Conservation (phyloP, 2,113 vertebrate species). For the Sisor rabdophorus region DNA sequence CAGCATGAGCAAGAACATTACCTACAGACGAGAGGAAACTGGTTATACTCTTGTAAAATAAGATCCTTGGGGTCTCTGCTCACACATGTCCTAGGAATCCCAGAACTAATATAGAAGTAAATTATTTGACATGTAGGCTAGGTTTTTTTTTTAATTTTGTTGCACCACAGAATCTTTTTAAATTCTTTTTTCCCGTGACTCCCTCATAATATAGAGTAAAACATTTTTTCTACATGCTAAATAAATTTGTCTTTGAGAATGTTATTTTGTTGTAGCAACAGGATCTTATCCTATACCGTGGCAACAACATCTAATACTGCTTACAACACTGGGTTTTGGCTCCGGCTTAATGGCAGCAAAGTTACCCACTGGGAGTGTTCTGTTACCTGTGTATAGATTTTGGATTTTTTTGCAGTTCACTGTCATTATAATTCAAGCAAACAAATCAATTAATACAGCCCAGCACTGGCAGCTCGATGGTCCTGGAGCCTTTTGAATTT, state of each 20-base stretch:
- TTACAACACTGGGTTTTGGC: neutral
- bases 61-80: neutral
- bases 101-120: no score
- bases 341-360: neutral
- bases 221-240: no score
- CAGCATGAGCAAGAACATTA: conserved; percentile 80
- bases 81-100: neutral
- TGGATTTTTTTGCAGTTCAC: no score
- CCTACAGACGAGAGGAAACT: conserved; percentile 59
- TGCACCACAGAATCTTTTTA: neutral
- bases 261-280: neutral
- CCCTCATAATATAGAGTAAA: no score
- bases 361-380: neutral
- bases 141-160: neutral
- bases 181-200: no score
- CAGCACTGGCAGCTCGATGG: no score
- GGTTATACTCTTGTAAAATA: neutral
- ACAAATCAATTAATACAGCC: no score
- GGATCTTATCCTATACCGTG: no score
- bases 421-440: neutral
- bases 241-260: no score
- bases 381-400: neutral
- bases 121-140: no score
- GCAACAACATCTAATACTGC: neutral
- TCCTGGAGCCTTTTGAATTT: no score